Conservation (phyloP, 2,888 invertebrate genomes). For the Cepaea hortensis region DNA sequence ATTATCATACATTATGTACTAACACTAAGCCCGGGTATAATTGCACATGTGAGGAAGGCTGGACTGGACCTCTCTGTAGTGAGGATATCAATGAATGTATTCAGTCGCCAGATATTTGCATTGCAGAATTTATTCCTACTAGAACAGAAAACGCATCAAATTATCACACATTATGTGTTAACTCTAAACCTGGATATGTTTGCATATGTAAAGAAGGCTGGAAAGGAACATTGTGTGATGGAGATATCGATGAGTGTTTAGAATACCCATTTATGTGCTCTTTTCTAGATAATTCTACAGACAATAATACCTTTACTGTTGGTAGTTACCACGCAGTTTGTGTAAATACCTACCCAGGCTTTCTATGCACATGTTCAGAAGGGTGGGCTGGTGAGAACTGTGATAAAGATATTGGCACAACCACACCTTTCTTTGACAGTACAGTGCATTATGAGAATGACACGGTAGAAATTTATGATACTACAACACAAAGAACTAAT, state of each 20-base stretch:
- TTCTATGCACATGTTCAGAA: neutral
- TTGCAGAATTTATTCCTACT: neutral
- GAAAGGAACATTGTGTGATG: neutral
- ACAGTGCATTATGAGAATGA: neutral
- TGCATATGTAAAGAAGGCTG: neutral
- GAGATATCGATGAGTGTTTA: neutral
- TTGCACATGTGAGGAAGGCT: too few species aligned
- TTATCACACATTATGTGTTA: neutral
- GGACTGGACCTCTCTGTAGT: too few species aligned
- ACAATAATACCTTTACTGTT: neutral
- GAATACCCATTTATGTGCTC: neutral
- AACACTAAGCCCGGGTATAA: too few species aligned
- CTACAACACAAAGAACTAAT: neutral
- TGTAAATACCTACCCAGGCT: neutral
- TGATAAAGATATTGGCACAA: neutral
- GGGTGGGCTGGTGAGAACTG: conserved; percentile 10
- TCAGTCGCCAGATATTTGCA: neutral
- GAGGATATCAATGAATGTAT: conserved; percentile 48
- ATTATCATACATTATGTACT: too few species aligned
- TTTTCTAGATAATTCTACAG: neutral
- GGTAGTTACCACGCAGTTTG: neutral
- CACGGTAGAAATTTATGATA: neutral
- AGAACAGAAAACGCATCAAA: neutral
- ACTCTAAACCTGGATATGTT: neutral
- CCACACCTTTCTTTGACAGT: neutral